These are phyloP conservation scores for Malurus splendens DNA, from an alignment of 2,797 vertebrate species.

Conservation along the genomic window DNA sequence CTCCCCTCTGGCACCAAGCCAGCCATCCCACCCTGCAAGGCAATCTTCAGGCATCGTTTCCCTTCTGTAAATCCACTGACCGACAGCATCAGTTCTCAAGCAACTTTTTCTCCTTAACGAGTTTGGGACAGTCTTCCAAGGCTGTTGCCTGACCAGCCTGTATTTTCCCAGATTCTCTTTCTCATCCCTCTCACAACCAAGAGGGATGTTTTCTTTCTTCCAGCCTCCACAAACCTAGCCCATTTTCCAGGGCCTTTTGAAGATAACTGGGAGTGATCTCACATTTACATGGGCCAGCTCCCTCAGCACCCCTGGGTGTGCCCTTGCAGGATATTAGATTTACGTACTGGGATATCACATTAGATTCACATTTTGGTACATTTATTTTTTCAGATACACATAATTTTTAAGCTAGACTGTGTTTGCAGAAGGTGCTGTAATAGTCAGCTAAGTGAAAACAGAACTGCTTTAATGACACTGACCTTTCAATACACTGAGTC, in stretches of 20 bases:
- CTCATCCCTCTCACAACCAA: neutral
- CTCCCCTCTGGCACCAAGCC: neutral
- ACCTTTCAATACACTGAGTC: slow-evolving; percentile 38
- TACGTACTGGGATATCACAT: neutral
- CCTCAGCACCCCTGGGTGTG: neutral
- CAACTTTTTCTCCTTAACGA: neutral
- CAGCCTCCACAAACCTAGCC: neutral
- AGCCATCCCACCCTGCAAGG: neutral
- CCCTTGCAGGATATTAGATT: neutral
- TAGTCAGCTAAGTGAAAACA: slow-evolving; percentile 43
- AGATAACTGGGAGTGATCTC: neutral
- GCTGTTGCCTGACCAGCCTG: neutral
- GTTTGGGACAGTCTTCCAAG: neutral
- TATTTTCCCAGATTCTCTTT: neutral
- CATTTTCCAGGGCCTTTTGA: neutral
- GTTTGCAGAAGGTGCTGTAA: neutral
- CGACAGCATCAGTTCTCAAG: neutral
- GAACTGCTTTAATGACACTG: slow-evolving; percentile 17
- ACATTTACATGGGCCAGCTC: neutral
- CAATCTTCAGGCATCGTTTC: accelerated
- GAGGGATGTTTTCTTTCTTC: neutral
- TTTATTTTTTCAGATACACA: neutral
- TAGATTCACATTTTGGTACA: neutral
- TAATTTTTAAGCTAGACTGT: neutral
- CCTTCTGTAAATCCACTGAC: neutral